Conservation (phyloP, 92 coral and sea anemone species). For the Palythoa grandiflora region DNA sequence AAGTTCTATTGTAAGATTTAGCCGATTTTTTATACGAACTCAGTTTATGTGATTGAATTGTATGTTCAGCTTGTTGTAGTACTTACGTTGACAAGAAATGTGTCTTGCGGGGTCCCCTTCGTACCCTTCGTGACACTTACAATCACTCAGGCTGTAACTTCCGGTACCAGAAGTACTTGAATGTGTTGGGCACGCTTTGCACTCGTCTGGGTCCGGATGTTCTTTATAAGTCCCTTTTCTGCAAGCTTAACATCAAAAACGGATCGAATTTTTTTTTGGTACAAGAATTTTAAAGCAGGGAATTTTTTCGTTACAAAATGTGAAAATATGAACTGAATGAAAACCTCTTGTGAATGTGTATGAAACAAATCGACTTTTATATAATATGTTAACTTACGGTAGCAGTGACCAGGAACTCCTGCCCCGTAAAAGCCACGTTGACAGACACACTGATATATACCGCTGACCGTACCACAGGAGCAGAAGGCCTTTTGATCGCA, state of each 20-base stretch:
- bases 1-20: no score
- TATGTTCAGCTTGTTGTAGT: not conserved
- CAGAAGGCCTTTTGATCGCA: slow-evolving; percentile 86
- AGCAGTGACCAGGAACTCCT: slow-evolving; percentile 73
- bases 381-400: slow-evolving; percentile 67
- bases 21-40: not conserved
- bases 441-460: slow-evolving; percentile 92
- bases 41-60: not conserved
- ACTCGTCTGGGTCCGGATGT: slow-evolving; percentile 72
- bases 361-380: not conserved
- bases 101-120: slow-evolving; percentile 72
- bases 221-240: slow-evolving; percentile 76
- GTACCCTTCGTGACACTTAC: slow-evolving; percentile 78
- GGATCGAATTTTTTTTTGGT: no score
- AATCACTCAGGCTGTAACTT: slow-evolving; percentile 65
- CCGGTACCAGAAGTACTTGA: slow-evolving; percentile 77
- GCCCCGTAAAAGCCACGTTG: slow-evolving; percentile 75
- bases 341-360: no score
- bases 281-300: no score
- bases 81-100: slow-evolving; percentile 76
- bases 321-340: no score
- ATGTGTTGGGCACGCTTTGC: slow-evolving; percentile 78
- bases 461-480: slow-evolving; percentile 98
- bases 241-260: slow-evolving; percentile 67
- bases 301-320: no score